Conservation (phyloP, 2,888 invertebrate genomes). For the Eupithecia tripunctaria region DNA sequence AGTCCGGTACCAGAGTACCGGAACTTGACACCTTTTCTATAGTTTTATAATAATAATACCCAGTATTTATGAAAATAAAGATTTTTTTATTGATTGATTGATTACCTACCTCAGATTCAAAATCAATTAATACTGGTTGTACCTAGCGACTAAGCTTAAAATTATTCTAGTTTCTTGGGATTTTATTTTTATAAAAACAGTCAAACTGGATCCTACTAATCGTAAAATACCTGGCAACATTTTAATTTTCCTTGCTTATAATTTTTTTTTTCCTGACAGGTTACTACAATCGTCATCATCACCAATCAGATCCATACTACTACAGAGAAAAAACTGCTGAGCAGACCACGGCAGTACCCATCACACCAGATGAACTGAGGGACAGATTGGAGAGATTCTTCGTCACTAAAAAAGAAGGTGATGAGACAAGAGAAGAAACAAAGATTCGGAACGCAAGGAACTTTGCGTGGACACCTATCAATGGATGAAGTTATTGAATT, state of each 20-base stretch:
- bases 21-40: no score
- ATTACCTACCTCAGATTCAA: not conserved
- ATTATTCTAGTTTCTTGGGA: no score
- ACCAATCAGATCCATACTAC: conserved; percentile 61
- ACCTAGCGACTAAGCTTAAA: not conserved
- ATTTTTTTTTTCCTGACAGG: conserved; percentile 55
- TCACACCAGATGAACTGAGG: conserved; percentile 81
- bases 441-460: conserved; percentile 73
- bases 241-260: not conserved
- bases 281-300: conserved; percentile 67
- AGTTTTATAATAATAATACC: no score
- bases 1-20: no score
- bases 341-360: conserved; percentile 68
- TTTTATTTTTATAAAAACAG: no score
- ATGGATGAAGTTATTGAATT: conserved; percentile 33
- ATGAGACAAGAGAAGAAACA: conserved; percentile 56
- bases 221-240: no score
- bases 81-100: no score
- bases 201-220: no score
- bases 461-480: conserved; percentile 78
- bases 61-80: no score
- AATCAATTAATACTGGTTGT: not conserved
- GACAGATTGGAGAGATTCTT: conserved; percentile 81
- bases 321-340: conserved; percentile 72
- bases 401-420: conserved; percentile 72